Percentiles rank a stretch among this genome's conserved stretches.
phyloP scores from a whole-genome alignment of 2,888 invertebrate species.

The Apodemia zela region DNA sequence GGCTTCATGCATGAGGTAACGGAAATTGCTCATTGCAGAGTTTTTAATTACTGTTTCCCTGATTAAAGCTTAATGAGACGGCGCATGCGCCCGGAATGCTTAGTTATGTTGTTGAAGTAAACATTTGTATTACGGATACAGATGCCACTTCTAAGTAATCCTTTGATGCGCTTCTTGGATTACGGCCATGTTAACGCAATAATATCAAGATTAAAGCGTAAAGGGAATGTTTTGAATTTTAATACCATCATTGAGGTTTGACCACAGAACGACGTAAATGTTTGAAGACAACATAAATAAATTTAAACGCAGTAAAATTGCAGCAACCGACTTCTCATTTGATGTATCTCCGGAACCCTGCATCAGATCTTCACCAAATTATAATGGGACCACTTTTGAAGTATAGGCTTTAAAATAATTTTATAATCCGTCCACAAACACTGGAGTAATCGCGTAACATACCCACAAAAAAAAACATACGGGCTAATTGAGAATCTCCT shows the following conservation, averaged over 20 bases:
- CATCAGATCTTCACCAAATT: no score
- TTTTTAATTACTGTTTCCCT: constrained; percentile 66
- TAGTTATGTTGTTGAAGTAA: constrained; percentile 20
- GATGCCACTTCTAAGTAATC: constrained; percentile 17
- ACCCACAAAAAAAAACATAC: no score
- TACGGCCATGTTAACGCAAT: constrained; percentile 12
- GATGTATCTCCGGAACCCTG: no score
- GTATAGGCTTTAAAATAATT: no score
- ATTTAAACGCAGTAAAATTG: no score
- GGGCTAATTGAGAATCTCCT: no score
- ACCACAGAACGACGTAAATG: no score
- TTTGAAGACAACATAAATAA: no score
- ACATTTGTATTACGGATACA: constrained; percentile 12
- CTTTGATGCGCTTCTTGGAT: constrained; percentile 20
- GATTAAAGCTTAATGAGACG: constrained; percentile 68
- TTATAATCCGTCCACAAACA: no score
- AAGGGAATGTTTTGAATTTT: neutral
- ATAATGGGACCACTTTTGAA: no score
- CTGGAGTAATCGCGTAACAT: no score
- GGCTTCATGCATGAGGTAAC: constrained; percentile 35
- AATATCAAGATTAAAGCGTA: constrained; percentile 10
- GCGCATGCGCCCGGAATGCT: constrained; percentile 39
- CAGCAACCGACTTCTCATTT: no score
- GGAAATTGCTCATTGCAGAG: constrained; percentile 70
- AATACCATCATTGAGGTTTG: neutral